These are phyloP conservation scores for zebrafish (Danio rerio) DNA, from an alignment of 2,113 vertebrate species.

Conservation along the genomic window DNA sequence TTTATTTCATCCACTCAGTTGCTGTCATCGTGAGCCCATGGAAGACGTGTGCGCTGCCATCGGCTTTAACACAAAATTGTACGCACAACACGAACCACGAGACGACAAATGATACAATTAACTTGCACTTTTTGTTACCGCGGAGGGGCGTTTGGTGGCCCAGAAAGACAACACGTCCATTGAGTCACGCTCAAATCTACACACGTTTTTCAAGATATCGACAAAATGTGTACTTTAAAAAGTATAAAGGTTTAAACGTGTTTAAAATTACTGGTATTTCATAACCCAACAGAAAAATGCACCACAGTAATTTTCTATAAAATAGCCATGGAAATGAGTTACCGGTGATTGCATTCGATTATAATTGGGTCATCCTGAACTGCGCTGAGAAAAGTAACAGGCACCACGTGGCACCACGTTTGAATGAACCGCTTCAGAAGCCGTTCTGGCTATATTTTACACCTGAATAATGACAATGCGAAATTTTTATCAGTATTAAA, in stretches of 20 bases:
- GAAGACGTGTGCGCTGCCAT: neutral
- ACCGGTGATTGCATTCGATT: neutral
- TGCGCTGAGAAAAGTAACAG: constrained; percentile 14
- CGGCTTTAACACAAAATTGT: neutral
- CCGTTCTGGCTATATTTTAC: neutral
- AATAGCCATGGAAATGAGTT: neutral
- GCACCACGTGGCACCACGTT: neutral
- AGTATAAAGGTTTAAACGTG: neutral
- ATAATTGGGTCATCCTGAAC: neutral
- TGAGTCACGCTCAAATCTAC: neutral
- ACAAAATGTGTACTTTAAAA: neutral
- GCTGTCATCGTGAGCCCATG: neutral
- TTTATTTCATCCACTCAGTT: constrained; percentile 11
- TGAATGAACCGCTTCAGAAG: neutral
- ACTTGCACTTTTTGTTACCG: neutral
- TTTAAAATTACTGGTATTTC: neutral
- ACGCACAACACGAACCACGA: neutral
- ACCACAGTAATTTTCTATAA: neutral
- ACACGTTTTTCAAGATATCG: neutral
- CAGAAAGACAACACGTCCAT: neutral
- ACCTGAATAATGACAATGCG: neutral
- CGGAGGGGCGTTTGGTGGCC: neutral
- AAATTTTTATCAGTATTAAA: neutral
- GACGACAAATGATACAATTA: neutral
- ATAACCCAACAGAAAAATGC: neutral